These are phyloP conservation scores for Rhynchonema sp. DNA, from an alignment of 2,888 invertebrate genomes.

Conservation along the genomic window DNA sequence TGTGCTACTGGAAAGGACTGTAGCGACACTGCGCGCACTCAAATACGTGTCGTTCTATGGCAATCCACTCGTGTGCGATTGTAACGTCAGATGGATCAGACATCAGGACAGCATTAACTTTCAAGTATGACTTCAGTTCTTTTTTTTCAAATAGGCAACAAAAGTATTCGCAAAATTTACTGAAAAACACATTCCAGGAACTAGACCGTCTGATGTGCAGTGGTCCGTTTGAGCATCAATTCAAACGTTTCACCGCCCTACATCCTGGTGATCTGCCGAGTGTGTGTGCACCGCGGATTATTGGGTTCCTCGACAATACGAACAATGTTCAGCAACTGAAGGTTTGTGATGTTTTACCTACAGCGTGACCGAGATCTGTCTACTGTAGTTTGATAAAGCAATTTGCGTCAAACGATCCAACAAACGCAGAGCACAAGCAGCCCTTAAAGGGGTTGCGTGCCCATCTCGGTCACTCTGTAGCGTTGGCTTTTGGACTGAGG, in stretches of 20 bases:
- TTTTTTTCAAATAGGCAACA: too few species aligned
- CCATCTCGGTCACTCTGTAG: too few species aligned
- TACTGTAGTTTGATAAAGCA: too few species aligned
- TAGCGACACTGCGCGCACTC: conserved; percentile 21
- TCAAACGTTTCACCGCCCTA: conserved; percentile 18
- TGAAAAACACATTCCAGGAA: background rate
- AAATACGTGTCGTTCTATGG: conserved; percentile 28
- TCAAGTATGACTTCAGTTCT: background rate
- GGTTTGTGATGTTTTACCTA: too few species aligned
- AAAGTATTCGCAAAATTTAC: too few species aligned
- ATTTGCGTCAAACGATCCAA: too few species aligned
- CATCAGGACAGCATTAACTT: background rate
- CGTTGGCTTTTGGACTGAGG: too few species aligned
- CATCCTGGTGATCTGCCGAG: conserved; percentile 15
- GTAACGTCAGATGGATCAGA: conserved; percentile 28
- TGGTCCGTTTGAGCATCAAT: conserved; percentile 18
- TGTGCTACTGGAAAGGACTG: conserved; percentile 23
- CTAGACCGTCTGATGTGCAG: conserved; percentile 21
- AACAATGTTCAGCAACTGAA: too few species aligned
- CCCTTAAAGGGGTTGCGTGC: too few species aligned
- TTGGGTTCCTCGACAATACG: too few species aligned
- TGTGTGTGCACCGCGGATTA: conserved; percentile 14
- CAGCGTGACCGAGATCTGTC: too few species aligned
- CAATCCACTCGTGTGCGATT: conserved; percentile 34
- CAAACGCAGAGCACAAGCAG: too few species aligned